phyloP scores from a whole-genome alignment of 2,797 vertebrate genomes.

The Cynopterus sphinx region DNA sequence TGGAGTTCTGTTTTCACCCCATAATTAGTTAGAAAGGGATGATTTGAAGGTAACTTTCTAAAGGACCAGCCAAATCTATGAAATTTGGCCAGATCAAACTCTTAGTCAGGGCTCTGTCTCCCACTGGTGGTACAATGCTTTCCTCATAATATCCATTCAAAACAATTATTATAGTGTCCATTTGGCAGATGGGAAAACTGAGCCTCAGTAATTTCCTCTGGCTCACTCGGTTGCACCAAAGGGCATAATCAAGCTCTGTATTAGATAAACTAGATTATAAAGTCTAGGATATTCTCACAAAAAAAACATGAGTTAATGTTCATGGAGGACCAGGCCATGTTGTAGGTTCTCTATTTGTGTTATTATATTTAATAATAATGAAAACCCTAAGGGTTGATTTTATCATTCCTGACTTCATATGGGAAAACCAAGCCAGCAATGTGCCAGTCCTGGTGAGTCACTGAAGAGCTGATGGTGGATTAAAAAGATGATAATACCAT shows the following conservation, averaged over 20 bases:
- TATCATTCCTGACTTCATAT: constrained; percentile 27
- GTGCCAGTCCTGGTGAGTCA: constrained; percentile 34
- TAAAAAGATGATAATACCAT: constrained; percentile 11
- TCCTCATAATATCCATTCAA: background rate
- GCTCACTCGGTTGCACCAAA: background rate
- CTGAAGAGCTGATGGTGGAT: background rate
- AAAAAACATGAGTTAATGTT: background rate
- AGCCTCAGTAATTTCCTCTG: background rate
- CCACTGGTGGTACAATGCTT: background rate
- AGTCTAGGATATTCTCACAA: constrained; percentile 2
- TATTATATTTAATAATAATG: background rate
- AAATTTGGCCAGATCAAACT: constrained; percentile 6
- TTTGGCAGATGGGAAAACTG: constrained; percentile 19
- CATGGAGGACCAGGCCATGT: background rate
- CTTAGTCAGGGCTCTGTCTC: background rate
- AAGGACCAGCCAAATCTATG: constrained; percentile 1
- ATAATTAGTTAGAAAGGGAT: background rate
- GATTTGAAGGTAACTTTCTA: background rate
- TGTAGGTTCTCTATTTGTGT: background rate
- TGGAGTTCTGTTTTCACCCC: background rate
- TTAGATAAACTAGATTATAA: background rate
- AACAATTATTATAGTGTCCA: background rate
- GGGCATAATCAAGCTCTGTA: background rate
- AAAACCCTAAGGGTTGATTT: constrained; percentile 21
- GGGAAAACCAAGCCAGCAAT: constrained; percentile 33